Evolutionary conservation across 2,888 invertebrate species (phyloP).

Genomic region (Geophilus truncorum): DNA sequence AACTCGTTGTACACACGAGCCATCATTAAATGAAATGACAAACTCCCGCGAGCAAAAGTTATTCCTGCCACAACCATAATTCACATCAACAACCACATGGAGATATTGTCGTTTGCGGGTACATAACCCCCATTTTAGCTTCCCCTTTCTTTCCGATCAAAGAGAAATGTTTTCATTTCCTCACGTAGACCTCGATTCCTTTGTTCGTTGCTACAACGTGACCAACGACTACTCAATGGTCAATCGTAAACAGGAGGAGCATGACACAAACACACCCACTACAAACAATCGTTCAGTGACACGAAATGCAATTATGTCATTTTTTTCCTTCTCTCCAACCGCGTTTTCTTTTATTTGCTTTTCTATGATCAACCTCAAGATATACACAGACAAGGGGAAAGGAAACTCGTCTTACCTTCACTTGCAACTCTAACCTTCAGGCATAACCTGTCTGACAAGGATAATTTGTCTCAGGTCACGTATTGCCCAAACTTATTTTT

Average conservation of each 20-base stretch:
- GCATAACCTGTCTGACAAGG: neutral
- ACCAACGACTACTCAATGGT: neutral
- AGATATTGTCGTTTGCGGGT: neutral
- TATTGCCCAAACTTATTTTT: neutral
- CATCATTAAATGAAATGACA: neutral
- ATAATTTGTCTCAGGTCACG: constrained; percentile 15
- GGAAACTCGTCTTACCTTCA: neutral
- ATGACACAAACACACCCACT: neutral
- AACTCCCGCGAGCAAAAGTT: neutral
- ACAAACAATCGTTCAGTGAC: neutral
- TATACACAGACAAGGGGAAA: too few species aligned
- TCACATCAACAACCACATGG: neutral
- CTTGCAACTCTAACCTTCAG: neutral
- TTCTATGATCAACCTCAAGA: neutral
- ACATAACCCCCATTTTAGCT: neutral
- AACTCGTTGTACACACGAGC: neutral
- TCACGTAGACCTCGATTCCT: neutral
- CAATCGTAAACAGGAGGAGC: constrained; percentile 22
- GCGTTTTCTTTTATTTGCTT: neutral
- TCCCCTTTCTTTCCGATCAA: neutral
- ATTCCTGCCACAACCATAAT: neutral
- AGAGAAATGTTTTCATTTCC: constrained; percentile 17
- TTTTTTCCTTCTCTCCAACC: neutral
- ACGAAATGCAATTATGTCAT: neutral
- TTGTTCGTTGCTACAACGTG: neutral